These are phyloP conservation scores for Cephalopholis sonnerati DNA, from an alignment of 2,113 vertebrate species.

Conservation along the genomic window DNA sequence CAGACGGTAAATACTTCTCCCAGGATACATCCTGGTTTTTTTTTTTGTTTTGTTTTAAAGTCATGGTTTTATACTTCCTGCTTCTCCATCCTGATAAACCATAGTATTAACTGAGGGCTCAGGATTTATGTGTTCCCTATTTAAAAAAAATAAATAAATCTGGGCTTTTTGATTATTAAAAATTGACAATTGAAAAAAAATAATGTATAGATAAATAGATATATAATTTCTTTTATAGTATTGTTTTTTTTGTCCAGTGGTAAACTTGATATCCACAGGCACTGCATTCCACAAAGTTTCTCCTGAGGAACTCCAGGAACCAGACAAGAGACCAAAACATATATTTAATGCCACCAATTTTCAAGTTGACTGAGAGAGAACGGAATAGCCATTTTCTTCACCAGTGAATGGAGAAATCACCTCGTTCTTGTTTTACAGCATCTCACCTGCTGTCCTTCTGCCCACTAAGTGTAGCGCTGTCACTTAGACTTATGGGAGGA, in stretches of 20 bases:
- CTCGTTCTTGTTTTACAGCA: slow-evolving; percentile 64
- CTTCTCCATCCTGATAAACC: no score
- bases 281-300: slow-evolving; percentile 3
- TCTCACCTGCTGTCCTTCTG: slow-evolving; percentile 48
- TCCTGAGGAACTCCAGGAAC: background rate
- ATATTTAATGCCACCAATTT: slow-evolving; percentile 55
- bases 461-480: slow-evolving; percentile 62
- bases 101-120: no score
- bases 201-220: no score
- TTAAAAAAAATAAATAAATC: no score
- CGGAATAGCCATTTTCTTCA: slow-evolving; percentile 75
- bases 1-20: no score
- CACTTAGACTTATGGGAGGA: slow-evolving; percentile 71
- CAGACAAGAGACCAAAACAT: slow-evolving; percentile 43
- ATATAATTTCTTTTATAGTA: no score
- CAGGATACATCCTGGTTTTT: no score
- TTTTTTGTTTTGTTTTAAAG: no score
- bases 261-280: background rate
- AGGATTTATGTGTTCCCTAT: no score
- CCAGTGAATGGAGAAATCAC: slow-evolving; percentile 81
- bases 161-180: background rate
- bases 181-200: background rate
- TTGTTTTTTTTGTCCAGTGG: no score
- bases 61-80: no score
- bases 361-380: slow-evolving; percentile 71